These are phyloP conservation scores for Albula goreensis DNA, from an alignment of 2,113 vertebrate species.

Conservation along the genomic window DNA sequence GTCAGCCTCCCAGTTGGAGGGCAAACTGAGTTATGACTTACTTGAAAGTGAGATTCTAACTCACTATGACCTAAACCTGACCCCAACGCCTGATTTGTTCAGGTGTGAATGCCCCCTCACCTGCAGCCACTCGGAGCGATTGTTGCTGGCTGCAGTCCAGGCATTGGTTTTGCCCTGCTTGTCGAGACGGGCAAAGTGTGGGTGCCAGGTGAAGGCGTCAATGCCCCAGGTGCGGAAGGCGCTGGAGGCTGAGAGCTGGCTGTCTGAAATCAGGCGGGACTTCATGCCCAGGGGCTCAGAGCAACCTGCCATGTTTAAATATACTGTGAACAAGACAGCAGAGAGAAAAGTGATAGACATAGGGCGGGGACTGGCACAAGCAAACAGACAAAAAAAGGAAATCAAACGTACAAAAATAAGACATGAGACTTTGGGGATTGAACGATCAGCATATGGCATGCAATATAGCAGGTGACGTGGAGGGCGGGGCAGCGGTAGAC, in stretches of 20 bases:
- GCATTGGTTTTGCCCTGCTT: conserved; percentile 90
- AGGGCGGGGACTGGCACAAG: conserved; percentile 25
- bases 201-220: conserved; percentile 84
- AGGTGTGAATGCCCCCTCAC: conserved; percentile 53
- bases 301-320: conserved; percentile 88
- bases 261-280: conserved; percentile 76
- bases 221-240: conserved; percentile 87
- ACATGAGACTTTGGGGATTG: background rate
- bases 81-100: background rate
- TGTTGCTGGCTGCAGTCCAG: conserved; percentile 81
- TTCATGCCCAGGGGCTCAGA: conserved; percentile 89
- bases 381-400: conserved; percentile 17
- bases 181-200: conserved; percentile 85
- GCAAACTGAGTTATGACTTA: background rate
- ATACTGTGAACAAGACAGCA: conserved; percentile 69
- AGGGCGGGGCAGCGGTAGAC: background rate
- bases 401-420: background rate
- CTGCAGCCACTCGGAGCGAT: conserved; percentile 88
- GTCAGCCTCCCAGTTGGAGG: background rate
- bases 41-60: background rate
- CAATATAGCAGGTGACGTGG: background rate
- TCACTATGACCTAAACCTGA: background rate
- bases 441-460: background rate
- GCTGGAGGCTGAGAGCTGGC: conserved; percentile 87
- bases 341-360: conserved; percentile 31